Evolutionary conservation across 2,113 vertebrate species (phyloP), one percentile per base, ranked within the genome.

Genomic region (Zosterops pallidus): DNA sequence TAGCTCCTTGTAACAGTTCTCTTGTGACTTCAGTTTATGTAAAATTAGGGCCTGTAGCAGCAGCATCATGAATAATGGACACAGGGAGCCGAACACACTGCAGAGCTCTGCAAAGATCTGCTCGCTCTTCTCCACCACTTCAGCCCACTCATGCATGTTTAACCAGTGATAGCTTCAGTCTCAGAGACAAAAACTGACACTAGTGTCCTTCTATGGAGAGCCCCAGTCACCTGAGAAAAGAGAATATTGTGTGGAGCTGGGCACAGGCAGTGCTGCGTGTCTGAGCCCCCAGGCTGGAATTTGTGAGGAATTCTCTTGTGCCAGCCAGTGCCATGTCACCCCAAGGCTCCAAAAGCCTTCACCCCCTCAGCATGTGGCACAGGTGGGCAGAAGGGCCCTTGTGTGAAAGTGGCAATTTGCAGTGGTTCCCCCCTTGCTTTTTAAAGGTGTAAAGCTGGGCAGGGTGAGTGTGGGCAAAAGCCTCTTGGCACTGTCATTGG

Each of bases 41-140:
- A 81, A 94, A 95, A 94, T 88, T 47, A 86, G 88, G 72, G 88
- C 90, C 86, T 78, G 82, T 70, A 83, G 94, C 91, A 95, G 39
- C 71, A 85, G 89, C 87, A 37, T 87, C 81, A 83, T 95, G 92
- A 96, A 97, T 96, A 94, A 97, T 95, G 93, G 95, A 86, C 95
- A 74, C 6, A 4, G 37, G 72, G 60, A 49, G 50, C 33, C 3
- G 1, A 77, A 22, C 46, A 21, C 62, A 13, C 29, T 1, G 0
- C 22, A 3, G 6, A 71, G 85, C 53, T 52, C 62, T 81, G 63
- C 89, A 86, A 7, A 47, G 77, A 69, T 69, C 74, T 78, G 52
- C 90, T 83, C 21, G 0, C 56, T 56, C 47, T 26, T 53, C 39
- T 4, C 55, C 90, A 56, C 81, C 37, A 15, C 65, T 90, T 52